Evolutionary conservation across 64 coral and sea anemone genomes (phyloP), one percentile per base, ranked within the genome.

Genomic region (Stylophora pistillata): DNA sequence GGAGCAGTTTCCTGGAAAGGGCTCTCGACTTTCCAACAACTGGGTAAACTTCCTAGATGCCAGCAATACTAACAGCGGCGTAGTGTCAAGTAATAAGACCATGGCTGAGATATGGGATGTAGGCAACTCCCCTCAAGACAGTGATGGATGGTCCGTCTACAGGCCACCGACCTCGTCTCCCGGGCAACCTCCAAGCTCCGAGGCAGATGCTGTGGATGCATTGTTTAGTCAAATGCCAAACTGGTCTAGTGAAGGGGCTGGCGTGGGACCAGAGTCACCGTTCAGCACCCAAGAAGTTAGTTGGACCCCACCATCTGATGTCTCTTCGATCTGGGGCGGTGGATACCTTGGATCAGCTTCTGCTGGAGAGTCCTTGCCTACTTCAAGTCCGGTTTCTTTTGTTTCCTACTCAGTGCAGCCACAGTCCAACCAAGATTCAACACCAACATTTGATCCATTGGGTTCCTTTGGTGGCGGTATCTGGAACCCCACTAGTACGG

Each of bases 21-120:
- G 55, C 16, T 63, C 86, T 12, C 65, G 87, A 37, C 88, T 62
- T 13, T 55, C 91, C 28, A 97, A 93, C 71, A 97, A 97, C 71
- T 97, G 95, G 95, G 95, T 97, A 27, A 97, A 97, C 82, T 97
- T 97, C 65, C 76, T 97, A 56, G 95, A 93, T 62, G 80, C 64
- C 30, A 84, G 68, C 82, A 86, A 90, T 29, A 70, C 74, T 30
- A 55, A 84, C 64, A 32, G 82, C 82, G 18, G 74, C 41, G 69
- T 52, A 33, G 53, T 92, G 68, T 54, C 79, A 30, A 27, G 86
- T 29, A 93, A 86, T 88, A 93, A 90, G 82, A 97, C 86, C 1
- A 85, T 97, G 31, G 83, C 95, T 2, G 95, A 97, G 82, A 97
- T 97, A 58, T 97, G 95, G 95, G 95, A 97, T 30, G 88, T 81